Conservation (phyloP, 2,888 invertebrate species). For the Pachliopta kotzebuea region DNA sequence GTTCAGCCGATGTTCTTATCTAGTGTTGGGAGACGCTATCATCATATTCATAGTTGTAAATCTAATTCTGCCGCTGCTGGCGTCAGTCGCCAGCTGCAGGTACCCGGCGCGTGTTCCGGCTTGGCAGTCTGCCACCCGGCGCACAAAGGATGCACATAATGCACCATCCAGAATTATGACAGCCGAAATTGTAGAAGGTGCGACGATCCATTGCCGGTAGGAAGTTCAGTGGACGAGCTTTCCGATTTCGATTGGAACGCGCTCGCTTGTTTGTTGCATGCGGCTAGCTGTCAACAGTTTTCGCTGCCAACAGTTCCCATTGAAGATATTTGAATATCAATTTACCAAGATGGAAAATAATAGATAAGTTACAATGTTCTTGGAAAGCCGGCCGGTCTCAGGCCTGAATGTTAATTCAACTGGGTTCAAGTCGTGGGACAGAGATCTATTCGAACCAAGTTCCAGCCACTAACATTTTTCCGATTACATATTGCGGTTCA, state of each 20-base stretch:
- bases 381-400: no score
- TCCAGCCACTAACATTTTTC: no score
- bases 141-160: conserved; percentile 64
- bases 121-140: conserved; percentile 61
- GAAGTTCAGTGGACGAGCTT: neutral
- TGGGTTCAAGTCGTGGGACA: no score
- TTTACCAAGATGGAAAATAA: no score
- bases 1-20: neutral
- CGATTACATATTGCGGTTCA: no score
- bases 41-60: conserved; percentile 7
- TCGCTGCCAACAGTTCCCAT: no score
- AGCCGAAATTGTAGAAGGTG: conserved; percentile 32
- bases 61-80: conserved; percentile 33
- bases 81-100: conserved; percentile 33
- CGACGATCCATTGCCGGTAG: neutral
- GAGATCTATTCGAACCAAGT: no score
- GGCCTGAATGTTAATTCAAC: no score
- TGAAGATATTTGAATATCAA: no score
- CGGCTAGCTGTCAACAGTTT: no score
- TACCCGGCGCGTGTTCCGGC: conserved; percentile 50
- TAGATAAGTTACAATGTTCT: no score
- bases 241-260: neutral
- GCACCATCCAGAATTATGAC: conserved; percentile 48
- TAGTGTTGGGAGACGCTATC: neutral
- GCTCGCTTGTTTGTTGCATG: no score